phyloP scores from a whole-genome alignment of 2,888 invertebrate genomes.

The Megaustenia siamemsis region DNA sequence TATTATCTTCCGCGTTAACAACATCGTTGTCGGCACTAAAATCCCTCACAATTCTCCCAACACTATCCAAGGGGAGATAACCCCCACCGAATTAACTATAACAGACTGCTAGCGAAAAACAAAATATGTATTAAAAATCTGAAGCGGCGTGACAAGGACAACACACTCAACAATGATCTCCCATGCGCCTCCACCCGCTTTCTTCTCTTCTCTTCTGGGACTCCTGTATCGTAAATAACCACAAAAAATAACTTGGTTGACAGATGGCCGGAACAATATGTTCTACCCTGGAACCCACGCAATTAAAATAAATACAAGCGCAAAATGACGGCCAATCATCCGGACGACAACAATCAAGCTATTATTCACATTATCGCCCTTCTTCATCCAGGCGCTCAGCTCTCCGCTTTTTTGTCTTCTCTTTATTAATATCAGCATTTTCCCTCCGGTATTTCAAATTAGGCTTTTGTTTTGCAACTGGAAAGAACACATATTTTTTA shows the following conservation, averaged over 20 bases:
- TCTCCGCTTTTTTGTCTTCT: slow-evolving; percentile 11
- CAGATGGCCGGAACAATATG: slow-evolving; percentile 45
- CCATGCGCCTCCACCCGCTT: background rate
- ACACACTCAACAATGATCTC: background rate
- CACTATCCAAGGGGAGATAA: no score
- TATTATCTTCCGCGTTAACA: no score
- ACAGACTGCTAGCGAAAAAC: slow-evolving; percentile 4
- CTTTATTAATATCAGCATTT: slow-evolving; percentile 25
- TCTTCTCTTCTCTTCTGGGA: background rate
- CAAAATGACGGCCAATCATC: slow-evolving; percentile 36
- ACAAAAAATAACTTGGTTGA: slow-evolving; percentile 3
- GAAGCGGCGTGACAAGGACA: background rate
- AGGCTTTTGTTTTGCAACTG: slow-evolving; percentile 11
- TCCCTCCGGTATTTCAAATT: slow-evolving; percentile 21
- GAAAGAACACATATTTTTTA: slow-evolving; percentile 32
- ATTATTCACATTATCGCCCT: slow-evolving; percentile 40
- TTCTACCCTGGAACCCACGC: slow-evolving; percentile 19
- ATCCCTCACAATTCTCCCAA: no score
- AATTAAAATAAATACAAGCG: slow-evolving; percentile 9
- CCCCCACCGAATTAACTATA: background rate
- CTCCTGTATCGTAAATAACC: slow-evolving; percentile 40
- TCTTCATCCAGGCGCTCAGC: slow-evolving; percentile 19
- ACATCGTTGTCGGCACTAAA: no score
- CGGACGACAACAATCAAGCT: slow-evolving; percentile 18
- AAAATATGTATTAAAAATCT: no score